Evolutionary conservation across 2,888 invertebrate species (phyloP).

Genomic region (Kuschelorhynchus macadamiae): DNA sequence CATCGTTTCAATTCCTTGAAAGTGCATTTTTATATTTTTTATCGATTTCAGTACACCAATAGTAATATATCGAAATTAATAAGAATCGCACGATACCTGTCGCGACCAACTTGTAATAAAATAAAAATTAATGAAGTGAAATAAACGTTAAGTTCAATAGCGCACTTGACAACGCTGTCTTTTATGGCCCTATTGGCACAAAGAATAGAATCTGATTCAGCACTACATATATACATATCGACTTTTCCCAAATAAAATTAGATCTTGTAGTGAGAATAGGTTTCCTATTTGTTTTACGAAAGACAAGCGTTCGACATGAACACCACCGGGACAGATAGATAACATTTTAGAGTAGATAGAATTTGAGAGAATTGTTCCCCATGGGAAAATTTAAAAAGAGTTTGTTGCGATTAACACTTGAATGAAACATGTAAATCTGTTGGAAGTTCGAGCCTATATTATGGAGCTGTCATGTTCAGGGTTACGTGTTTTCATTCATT

Average conservation of each 20-base stretch:
- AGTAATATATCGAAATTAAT: too few species aligned
- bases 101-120: too few species aligned
- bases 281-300: constrained; percentile 35
- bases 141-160: too few species aligned
- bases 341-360: constrained; percentile 44
- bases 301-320: constrained; percentile 39
- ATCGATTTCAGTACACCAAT: too few species aligned
- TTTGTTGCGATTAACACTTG: constrained; percentile 20
- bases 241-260: constrained; percentile 41
- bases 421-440: background rate
- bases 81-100: too few species aligned
- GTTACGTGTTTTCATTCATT: background rate
- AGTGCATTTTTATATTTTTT: too few species aligned
- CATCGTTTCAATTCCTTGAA: too few species aligned
- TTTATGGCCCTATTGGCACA: constrained; percentile 19
- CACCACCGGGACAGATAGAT: constrained; percentile 37
- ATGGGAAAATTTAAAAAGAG: constrained; percentile 22
- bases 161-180: constrained; percentile 12
- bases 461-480: constrained; percentile 12
- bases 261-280: constrained; percentile 35
- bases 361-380: constrained; percentile 35
- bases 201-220: constrained; percentile 34
- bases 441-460: background rate
- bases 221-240: constrained; percentile 31
- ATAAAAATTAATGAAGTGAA: too few species aligned